phyloP scores from a whole-genome alignment of 2,113 vertebrate species.

The Reinhardtius hippoglossoides region DNA sequence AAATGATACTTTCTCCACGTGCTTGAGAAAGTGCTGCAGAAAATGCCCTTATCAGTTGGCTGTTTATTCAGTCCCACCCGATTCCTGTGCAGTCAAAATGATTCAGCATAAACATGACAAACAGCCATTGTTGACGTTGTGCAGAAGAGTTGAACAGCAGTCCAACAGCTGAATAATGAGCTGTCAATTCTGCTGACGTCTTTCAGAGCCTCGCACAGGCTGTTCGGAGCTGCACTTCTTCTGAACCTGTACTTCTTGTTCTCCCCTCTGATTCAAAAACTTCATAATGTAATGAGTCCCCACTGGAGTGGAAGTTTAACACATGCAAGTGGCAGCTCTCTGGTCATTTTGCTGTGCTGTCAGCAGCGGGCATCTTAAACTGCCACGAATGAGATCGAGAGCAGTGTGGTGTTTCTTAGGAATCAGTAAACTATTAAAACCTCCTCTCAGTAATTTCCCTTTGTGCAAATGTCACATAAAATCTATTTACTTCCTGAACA shows the following conservation, averaged over 20 bases:
- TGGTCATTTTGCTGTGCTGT: no score
- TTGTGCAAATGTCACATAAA: no score
- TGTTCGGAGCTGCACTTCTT: neutral
- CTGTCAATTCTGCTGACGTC: conserved; percentile 49
- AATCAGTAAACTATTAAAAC: neutral
- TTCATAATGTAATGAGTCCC: no score
- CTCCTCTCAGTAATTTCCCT: neutral
- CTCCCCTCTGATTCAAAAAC: neutral
- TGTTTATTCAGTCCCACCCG: neutral
- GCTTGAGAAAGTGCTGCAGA: neutral
- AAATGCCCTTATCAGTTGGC: neutral
- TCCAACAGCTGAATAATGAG: conserved; percentile 36
- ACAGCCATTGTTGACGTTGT: conserved; percentile 33
- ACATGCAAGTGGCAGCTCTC: no score
- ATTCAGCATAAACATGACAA: neutral
- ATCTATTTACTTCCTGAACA: no score
- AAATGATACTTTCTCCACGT: neutral
- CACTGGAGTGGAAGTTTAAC: no score
- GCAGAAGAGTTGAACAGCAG: conserved; percentile 5
- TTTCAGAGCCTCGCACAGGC: conserved; percentile 1
- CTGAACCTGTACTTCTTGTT: neutral
- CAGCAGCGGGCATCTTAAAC: neutral
- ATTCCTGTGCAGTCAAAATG: neutral
- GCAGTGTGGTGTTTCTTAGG: neutral
- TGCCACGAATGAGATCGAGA: neutral